Percentiles rank a stretch among this genome's conserved stretches.
Conservation (phyloP, 2,113 vertebrate species). For the Passer domesticus region DNA sequence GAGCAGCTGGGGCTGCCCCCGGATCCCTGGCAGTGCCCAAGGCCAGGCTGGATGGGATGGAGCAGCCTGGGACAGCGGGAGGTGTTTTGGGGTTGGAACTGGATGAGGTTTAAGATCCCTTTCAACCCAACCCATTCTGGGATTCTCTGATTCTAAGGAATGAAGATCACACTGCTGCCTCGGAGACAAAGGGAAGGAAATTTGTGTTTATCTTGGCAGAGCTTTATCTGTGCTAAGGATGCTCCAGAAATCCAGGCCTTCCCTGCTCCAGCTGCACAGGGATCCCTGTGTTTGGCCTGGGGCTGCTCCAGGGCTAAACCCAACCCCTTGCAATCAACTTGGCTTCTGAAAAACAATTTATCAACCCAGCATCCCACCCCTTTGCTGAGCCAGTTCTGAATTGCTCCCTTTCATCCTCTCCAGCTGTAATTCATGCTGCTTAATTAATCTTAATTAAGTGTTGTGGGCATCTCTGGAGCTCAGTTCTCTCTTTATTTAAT, state of each 20-base stretch:
- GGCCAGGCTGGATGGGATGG: accelerated
- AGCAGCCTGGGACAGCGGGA: accelerated
- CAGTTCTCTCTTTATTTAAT: conserved; percentile 49
- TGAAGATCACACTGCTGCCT: background rate
- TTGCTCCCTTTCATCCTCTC: conserved; percentile 5
- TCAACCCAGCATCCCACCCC: background rate
- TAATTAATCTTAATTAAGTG: conserved; percentile 65
- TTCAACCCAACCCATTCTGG: background rate
- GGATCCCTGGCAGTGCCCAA: background rate
- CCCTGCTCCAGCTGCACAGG: background rate
- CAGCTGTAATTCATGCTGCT: conserved; percentile 39
- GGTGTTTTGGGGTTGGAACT: background rate
- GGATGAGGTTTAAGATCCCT: background rate
- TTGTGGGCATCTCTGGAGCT: conserved; percentile 34
- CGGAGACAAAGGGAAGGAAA: background rate
- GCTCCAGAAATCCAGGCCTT: background rate
- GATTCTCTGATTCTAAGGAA: background rate
- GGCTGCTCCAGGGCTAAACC: background rate
- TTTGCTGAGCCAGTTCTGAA: background rate
- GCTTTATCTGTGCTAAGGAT: background rate
- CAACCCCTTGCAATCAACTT: background rate
- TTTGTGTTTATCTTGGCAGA: background rate
- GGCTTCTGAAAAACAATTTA: background rate
- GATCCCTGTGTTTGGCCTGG: background rate
- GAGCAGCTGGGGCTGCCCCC: background rate